Evolutionary conservation across 92 coral and sea anemone genomes (phyloP).

Genomic region (Porites cylindrica): DNA sequence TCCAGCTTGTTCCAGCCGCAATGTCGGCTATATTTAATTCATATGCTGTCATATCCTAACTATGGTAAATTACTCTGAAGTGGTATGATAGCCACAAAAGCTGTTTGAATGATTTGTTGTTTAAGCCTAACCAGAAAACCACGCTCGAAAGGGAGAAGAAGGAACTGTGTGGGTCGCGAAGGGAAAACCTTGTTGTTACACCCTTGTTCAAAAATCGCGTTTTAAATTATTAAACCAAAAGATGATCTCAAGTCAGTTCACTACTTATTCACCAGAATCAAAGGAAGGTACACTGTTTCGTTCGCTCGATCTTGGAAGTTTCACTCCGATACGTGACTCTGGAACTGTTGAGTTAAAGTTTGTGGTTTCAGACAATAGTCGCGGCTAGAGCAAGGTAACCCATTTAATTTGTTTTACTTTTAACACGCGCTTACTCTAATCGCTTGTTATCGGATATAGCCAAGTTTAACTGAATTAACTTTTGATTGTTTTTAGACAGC

Average conservation of each 20-base stretch:
- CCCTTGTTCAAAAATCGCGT: constrained; percentile 18
- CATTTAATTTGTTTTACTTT: constrained; percentile 21
- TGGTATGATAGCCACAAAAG: constrained; percentile 16
- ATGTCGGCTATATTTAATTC: not conserved
- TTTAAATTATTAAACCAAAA: constrained; percentile 2
- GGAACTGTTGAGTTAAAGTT: not conserved
- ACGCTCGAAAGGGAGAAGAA: not conserved
- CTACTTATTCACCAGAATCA: not conserved
- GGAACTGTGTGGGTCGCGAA: constrained; percentile 16
- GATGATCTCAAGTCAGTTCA: not conserved
- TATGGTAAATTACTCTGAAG: constrained; percentile 19
- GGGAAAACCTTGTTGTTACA: constrained; percentile 30
- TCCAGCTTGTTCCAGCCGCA: not conserved
- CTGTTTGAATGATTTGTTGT: constrained; percentile 25
- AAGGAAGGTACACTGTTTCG: not conserved
- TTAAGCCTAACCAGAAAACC: constrained; percentile 17
- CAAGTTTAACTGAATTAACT: constrained; percentile 10
- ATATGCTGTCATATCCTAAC: constrained; percentile 29
- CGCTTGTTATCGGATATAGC: constrained; percentile 23
- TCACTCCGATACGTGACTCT: constrained; percentile 9
- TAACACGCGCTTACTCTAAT: constrained; percentile 24
- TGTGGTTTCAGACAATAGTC: constrained; percentile 24
- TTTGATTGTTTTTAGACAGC: constrained; percentile 6
- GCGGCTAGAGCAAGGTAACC: constrained; percentile 36
- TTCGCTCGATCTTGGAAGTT: not conserved